These are phyloP conservation scores for Leuctra nigra DNA, from an alignment of 2,888 invertebrate genomes.

Conservation along the genomic window DNA sequence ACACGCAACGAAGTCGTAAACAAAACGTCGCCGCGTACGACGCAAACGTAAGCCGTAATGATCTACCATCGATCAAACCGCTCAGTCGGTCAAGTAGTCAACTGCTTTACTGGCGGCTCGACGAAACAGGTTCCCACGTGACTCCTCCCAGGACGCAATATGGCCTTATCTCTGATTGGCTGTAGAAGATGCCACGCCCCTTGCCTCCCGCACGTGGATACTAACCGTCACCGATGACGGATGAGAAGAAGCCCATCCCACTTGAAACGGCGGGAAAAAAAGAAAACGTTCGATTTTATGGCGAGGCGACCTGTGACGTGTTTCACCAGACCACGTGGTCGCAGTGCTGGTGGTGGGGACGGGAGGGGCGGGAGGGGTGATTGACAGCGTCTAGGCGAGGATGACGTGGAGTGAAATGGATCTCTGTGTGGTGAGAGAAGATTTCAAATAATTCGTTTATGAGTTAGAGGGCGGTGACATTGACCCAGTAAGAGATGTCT, in stretches of 20 bases:
- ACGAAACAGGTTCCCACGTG: conserved; percentile 19
- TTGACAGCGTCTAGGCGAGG: no score
- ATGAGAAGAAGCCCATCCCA: conserved; percentile 27
- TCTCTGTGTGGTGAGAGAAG: no score
- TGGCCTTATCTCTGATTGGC: conserved; percentile 29
- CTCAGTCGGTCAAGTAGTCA: background rate
- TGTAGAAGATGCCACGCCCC: conserved; percentile 24
- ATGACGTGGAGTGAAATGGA: no score
- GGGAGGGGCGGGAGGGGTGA: no score
- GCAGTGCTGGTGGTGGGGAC: background rate
- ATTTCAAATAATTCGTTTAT: background rate
- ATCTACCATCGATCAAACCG: background rate
- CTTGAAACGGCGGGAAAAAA: conserved; percentile 24
- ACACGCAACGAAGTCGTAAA: no score
- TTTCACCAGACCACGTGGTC: conserved; percentile 9
- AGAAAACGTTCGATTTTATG: conserved; percentile 22
- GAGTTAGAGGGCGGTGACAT: background rate
- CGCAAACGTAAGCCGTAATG: no score
- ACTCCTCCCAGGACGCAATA: conserved; percentile 29
- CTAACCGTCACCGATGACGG: conserved; percentile 26
- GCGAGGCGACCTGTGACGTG: conserved; percentile 25
- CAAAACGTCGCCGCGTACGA: no score
- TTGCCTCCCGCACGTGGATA: no score
- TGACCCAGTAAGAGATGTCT: background rate
- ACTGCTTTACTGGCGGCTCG: no score